Percentiles rank a stretch among this genome's conserved stretches.
Evolutionary conservation across 2,797 vertebrate genomes (phyloP).

Genomic region (Glyptemys insculpta): DNA sequence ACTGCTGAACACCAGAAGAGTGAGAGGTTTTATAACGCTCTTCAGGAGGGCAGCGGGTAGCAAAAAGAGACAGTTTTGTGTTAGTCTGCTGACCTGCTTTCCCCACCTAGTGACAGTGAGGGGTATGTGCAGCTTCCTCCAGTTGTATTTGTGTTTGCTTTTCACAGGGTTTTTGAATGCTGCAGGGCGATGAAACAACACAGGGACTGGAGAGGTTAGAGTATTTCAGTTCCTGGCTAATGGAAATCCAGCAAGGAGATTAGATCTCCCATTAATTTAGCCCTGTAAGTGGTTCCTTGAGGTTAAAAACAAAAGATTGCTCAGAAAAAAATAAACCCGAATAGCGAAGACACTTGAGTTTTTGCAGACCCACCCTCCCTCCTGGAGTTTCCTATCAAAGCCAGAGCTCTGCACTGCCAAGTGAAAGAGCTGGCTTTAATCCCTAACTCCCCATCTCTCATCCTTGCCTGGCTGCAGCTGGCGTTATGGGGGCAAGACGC

Average conservation of each 20-base stretch:
- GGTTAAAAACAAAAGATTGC: background rate
- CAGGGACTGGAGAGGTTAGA: background rate
- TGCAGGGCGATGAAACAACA: background rate
- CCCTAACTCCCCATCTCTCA: background rate
- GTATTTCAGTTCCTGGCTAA: background rate
- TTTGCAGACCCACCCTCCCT: too few relatives aligned
- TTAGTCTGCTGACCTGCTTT: background rate
- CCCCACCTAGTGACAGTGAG: background rate
- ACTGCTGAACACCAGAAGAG: background rate
- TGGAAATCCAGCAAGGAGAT: background rate
- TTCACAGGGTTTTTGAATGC: background rate
- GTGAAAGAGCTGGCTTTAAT: background rate
- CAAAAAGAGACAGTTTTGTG: background rate
- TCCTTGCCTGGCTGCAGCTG: background rate
- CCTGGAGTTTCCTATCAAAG: too few relatives aligned
- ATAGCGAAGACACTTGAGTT: background rate
- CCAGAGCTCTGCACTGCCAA: background rate
- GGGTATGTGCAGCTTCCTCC: background rate
- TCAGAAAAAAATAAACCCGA: background rate
- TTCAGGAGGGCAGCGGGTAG: background rate
- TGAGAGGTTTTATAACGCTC: background rate
- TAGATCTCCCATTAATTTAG: background rate
- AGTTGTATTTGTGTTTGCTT: background rate
- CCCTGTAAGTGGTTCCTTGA: background rate
- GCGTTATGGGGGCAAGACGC: background rate